phyloP scores from a whole-genome alignment of 2,797 vertebrate genomes.

The Alfaro cultratus region DNA sequence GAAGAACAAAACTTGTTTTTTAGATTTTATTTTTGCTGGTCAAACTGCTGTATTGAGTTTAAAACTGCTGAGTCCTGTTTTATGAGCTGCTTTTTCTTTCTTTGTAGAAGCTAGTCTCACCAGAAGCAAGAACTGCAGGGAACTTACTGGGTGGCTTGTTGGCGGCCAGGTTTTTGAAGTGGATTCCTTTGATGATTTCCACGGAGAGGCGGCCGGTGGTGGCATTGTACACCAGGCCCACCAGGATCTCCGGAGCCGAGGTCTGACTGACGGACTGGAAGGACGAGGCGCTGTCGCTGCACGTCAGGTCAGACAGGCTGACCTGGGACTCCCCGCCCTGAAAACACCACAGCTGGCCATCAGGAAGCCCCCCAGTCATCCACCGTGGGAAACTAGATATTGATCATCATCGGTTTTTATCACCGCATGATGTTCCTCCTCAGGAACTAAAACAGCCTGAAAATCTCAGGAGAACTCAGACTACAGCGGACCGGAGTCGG shows the following conservation, averaged over 20 bases:
- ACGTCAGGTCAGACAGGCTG: conserved; percentile 93
- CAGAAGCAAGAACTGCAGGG: conserved; percentile 43
- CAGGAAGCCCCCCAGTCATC: conserved; percentile 17
- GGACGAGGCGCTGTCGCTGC: conserved; percentile 93
- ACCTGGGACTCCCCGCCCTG: conserved; percentile 94
- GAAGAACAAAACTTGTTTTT: no score
- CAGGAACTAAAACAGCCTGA: neutral
- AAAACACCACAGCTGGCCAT: conserved; percentile 29
- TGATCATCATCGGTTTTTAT: neutral
- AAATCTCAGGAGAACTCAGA: neutral
- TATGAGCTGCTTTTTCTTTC: neutral
- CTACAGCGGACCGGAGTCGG: no score
- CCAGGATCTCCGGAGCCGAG: conserved; percentile 92
- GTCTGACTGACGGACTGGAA: conserved; percentile 94
- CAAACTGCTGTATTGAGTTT: no score
- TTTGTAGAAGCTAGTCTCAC: conserved; percentile 11
- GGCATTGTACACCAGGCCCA: conserved; percentile 96
- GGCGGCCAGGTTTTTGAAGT: conserved; percentile 96
- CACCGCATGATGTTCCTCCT: neutral
- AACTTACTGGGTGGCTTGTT: conserved; percentile 99
- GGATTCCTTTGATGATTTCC: conserved; percentile 98
- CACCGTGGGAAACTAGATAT: conserved; percentile 1
- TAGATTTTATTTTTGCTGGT: no score
- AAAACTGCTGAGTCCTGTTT: no score
- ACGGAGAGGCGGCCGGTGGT: conserved; percentile 96